Evolutionary conservation across 2,888 invertebrate genomes (phyloP).

Genomic region (Drosophila anceps): DNA sequence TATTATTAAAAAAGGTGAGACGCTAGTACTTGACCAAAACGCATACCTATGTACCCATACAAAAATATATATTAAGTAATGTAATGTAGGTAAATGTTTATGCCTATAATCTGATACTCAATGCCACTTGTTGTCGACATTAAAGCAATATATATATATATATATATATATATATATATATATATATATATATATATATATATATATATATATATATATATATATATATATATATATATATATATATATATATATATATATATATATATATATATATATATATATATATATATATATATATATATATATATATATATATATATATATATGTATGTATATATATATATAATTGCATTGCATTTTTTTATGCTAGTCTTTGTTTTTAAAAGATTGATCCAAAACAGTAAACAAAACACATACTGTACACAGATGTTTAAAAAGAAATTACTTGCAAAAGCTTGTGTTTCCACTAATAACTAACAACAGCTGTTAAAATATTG

Average conservation of each 20-base stretch:
- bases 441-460: neutral
- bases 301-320: neutral
- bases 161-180: neutral
- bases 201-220: neutral
- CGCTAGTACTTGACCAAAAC: neutral
- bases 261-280: neutral
- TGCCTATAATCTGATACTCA: neutral
- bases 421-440: neutral
- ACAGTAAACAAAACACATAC: neutral
- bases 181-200: neutral
- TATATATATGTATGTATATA: neutral
- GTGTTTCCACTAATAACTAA: neutral
- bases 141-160: neutral
- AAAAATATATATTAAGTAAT: neutral
- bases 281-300: neutral
- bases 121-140: neutral
- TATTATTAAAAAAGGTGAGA: constrained; percentile 84
- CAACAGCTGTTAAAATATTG: constrained; percentile 8
- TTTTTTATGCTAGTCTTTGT: neutral
- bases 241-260: neutral
- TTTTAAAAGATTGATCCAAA: neutral
- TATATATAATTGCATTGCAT: too few species aligned
- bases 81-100: neutral
- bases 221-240: neutral
- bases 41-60: neutral